phyloP scores from a whole-genome alignment of 1,140 invertebrate genomes.

The Phymastichus coffea region DNA sequence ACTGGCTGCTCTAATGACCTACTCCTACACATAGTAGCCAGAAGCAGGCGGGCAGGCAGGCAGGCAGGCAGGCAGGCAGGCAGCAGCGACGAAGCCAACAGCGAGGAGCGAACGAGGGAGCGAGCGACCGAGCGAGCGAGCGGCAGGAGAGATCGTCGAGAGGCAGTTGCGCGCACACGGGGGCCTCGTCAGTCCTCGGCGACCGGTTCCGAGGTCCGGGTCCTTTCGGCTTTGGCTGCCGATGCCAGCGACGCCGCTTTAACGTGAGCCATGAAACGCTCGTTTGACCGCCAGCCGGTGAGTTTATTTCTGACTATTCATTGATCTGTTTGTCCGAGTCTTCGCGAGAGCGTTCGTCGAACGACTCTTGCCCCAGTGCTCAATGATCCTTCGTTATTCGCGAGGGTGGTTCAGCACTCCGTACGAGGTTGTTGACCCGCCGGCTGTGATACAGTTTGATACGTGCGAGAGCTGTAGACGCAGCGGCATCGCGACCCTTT shows the following conservation, averaged over 20 bases:
- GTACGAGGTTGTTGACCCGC: background rate
- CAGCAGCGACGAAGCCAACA: too few species aligned
- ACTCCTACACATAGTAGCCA: constrained; percentile 40
- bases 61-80: too few species aligned
- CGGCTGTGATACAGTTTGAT: background rate
- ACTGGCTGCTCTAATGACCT: constrained; percentile 55
- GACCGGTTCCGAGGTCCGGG: constrained; percentile 44
- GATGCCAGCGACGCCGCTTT: constrained; percentile 30
- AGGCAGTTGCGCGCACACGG: background rate
- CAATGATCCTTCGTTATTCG: too few species aligned
- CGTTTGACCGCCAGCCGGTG: constrained; percentile 26
- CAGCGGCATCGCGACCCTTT: too few species aligned
- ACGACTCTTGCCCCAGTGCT: background rate
- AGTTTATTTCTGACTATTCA: constrained; percentile 14
- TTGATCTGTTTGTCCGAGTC: background rate
- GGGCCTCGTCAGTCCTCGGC: constrained; percentile 42
- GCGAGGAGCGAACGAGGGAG: too few species aligned
- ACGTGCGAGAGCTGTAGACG: too few species aligned
- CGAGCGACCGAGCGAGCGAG: background rate
- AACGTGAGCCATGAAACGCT: constrained; percentile 27
- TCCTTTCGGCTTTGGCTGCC: constrained; percentile 29
- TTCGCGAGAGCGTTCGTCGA: too few species aligned
- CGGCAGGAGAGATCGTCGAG: background rate
- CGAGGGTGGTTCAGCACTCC: too few species aligned
- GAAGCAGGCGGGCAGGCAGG: constrained; percentile 10